Conservation (phyloP, 2,113 vertebrate genomes). For the Chionodraco myersi region DNA sequence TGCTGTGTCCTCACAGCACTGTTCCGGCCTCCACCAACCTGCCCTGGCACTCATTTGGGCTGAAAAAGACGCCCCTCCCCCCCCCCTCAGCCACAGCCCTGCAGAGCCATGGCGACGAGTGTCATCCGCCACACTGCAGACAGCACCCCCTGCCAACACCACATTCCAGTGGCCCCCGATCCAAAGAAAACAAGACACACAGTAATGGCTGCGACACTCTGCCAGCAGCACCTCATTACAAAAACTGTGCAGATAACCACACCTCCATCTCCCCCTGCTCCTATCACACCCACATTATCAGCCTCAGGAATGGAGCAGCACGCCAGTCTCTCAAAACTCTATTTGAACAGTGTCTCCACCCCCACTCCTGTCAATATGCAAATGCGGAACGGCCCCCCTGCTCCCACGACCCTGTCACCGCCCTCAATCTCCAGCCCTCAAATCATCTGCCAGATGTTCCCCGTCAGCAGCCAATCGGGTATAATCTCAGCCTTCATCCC, state of each 20-base stretch:
- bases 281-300: constrained; percentile 25
- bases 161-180: constrained; percentile 75
- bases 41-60: constrained; percentile 55
- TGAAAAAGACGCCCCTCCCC: constrained; percentile 40
- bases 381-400: constrained; percentile 41
- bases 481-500: constrained; percentile 91
- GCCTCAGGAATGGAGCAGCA: constrained; percentile 48
- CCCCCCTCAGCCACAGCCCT: constrained; percentile 60
- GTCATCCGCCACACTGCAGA: constrained; percentile 93
- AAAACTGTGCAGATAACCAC: constrained; percentile 62
- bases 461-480: constrained; percentile 86
- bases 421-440: constrained; percentile 84
- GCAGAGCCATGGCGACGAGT: constrained; percentile 90
- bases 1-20: constrained; percentile 44
- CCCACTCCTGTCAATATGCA: constrained; percentile 54
- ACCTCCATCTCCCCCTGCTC: constrained; percentile 47
- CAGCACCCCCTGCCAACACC: constrained; percentile 79
- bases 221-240: constrained; percentile 48
- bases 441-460: constrained; percentile 96
- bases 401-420: constrained; percentile 77
- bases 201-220: constrained; percentile 31
- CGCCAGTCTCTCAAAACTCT: constrained; percentile 48
- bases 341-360: constrained; percentile 74
- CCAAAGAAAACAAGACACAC: constrained; percentile 52
- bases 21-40: constrained; percentile 56